Conservation (phyloP, 1,140 invertebrate species). For the Cherax destructor region DNA sequence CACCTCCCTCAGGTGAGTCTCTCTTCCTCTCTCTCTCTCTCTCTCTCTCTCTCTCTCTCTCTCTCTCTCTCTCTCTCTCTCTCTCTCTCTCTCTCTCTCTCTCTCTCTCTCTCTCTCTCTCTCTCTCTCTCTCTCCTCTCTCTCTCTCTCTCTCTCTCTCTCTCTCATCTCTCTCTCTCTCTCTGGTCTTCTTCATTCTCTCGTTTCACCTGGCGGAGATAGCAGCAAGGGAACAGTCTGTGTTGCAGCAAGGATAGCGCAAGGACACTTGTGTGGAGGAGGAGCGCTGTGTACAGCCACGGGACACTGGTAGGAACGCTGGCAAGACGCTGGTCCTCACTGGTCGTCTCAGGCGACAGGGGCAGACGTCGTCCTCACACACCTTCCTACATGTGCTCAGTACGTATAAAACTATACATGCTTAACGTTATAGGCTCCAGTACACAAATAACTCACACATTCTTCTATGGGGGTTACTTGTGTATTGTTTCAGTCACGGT, state of each 20-base stretch:
- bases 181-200: too few species aligned
- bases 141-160: too few species aligned
- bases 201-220: too few species aligned
- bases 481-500: too few species aligned
- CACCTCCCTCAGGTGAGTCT: constrained; percentile 39
- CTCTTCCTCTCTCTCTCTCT: background rate
- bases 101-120: background rate
- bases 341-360: constrained; percentile 76
- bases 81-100: constrained; percentile 1
- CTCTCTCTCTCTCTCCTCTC: background rate
- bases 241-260: constrained; percentile 73
- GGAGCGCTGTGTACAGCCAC: too few species aligned
- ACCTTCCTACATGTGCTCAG: constrained; percentile 76
- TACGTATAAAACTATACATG: constrained; percentile 71
- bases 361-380: constrained; percentile 73
- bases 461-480: too few species aligned
- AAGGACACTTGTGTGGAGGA: too few species aligned
- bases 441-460: too few species aligned
- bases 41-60: background rate
- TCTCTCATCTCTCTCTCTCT: too few species aligned
- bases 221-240: too few species aligned
- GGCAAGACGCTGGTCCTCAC: constrained; percentile 77
- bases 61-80: background rate
- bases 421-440: too few species aligned
- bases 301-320: constrained; percentile 76